Percentiles rank a stretch among this genome's conserved stretches.
These are phyloP conservation scores for Sycophila texana DNA, from an alignment of 2,888 invertebrate species.

Conservation along the genomic window DNA sequence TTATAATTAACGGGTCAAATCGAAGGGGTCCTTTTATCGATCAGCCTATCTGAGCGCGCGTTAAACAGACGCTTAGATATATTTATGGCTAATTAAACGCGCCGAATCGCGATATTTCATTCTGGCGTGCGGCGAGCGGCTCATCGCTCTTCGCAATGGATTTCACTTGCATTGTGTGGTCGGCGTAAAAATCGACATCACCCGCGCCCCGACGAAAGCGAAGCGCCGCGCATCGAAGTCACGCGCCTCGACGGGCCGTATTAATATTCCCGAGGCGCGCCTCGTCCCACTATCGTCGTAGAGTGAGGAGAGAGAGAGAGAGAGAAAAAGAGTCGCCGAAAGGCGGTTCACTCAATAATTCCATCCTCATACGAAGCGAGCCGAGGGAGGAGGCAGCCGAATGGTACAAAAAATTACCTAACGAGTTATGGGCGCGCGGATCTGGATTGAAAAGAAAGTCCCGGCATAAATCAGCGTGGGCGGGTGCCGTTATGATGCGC, in stretches of 20 bases:
- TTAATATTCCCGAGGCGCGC: slow-evolving; percentile 26
- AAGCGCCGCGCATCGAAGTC: not conserved
- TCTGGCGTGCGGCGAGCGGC: not conserved
- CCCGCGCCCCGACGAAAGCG: slow-evolving; percentile 14
- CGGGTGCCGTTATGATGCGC: no score
- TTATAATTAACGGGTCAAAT: not conserved
- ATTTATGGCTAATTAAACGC: not conserved
- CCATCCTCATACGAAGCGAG: not conserved
- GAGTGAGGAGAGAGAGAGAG: no score
- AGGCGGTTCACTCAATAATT: slow-evolving; percentile 1
- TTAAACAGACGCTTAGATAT: no score
- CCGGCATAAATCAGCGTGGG: no score
- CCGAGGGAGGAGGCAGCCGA: not conserved
- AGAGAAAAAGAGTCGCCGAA: not conserved
- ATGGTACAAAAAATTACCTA: not conserved
- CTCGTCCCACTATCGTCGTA: not conserved
- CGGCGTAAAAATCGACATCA: slow-evolving; percentile 18
- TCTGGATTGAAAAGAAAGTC: no score
- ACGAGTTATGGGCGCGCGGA: not conserved
- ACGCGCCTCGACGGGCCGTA: not conserved
- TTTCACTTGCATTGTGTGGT: slow-evolving; percentile 12
- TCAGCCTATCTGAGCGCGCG: no score
- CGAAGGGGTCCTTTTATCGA: not conserved
- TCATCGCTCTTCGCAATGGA: not conserved
- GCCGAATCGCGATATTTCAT: not conserved